Conservation (phyloP, 1,140 invertebrate genomes). For the Panulirus ornatus region DNA sequence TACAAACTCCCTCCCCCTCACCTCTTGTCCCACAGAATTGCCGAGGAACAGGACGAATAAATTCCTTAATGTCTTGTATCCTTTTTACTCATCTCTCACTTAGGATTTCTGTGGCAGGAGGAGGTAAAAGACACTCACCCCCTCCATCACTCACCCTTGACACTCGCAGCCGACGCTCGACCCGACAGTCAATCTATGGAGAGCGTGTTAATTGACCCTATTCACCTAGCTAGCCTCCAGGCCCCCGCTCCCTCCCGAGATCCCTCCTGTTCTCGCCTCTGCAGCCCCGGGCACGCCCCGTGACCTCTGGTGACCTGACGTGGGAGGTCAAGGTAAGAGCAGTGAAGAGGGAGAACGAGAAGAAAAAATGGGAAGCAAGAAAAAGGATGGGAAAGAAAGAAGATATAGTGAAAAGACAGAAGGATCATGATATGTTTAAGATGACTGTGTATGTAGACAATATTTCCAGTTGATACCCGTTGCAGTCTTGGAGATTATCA, state of each 20-base stretch:
- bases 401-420: background rate
- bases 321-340: constrained; percentile 21
- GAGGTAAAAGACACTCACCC: too few relatives aligned
- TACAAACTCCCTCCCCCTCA: background rate
- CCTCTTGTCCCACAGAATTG: background rate
- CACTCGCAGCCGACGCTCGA: background rate
- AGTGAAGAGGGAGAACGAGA: background rate
- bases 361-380: background rate
- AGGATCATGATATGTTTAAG: too few relatives aligned
- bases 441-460: too few relatives aligned
- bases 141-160: background rate
- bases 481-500: too few relatives aligned
- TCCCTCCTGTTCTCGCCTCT: constrained; percentile 12
- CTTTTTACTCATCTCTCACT: too few relatives aligned
- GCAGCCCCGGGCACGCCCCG: constrained; percentile 15
- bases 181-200: too few relatives aligned
- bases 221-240: too few relatives aligned
- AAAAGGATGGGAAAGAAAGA: background rate
- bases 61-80: too few relatives aligned
- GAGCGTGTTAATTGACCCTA: too few relatives aligned
- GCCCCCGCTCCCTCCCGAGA: background rate
- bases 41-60: too few relatives aligned
- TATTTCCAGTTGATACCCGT: too few relatives aligned
- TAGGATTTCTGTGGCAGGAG: too few relatives aligned
- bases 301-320: background rate